Conservation (phyloP, 2,888 invertebrate genomes). For the Auanema sp. region DNA sequence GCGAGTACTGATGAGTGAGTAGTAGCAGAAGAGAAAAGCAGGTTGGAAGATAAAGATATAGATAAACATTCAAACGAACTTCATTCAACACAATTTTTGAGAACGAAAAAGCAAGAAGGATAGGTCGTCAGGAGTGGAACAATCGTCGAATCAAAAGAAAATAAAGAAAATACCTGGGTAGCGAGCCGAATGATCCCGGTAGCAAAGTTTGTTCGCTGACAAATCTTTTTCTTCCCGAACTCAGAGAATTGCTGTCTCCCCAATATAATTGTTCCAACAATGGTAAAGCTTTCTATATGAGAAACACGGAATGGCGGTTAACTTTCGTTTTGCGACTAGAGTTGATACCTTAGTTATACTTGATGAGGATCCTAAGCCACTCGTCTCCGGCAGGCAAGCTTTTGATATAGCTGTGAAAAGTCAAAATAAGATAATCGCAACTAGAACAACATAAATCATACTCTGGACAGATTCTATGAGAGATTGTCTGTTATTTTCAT, state of each 20-base stretch:
- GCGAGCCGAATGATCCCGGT: conserved; percentile 18
- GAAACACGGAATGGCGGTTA: not conserved
- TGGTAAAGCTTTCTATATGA: conserved; percentile 30
- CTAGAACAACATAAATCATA: conserved; percentile 4
- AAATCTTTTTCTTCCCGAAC: conserved; percentile 21
- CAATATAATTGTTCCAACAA: conserved; percentile 43
- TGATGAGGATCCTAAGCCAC: no score
- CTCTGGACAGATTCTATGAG: conserved; percentile 18
- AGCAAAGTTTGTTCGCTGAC: conserved; percentile 19
- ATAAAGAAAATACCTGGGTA: conserved; percentile 16
- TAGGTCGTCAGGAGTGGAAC: not conserved
- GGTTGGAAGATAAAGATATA: not conserved
- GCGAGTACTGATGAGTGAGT: no score
- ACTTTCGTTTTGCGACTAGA: no score
- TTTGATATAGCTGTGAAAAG: no score
- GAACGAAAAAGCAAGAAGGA: no score
- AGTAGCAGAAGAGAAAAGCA: not conserved
- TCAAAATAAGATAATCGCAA: no score
- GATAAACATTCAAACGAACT: conserved; percentile 2
- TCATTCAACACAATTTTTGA: not conserved
- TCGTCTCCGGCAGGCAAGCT: no score
- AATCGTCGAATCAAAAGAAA: not conserved
- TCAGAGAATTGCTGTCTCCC: conserved; percentile 27
- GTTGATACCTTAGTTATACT: no score
- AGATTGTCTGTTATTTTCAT: conserved; percentile 28